These are phyloP conservation scores for Papilio elwesi DNA, from an alignment of 2,888 invertebrate species.

Conservation along the genomic window DNA sequence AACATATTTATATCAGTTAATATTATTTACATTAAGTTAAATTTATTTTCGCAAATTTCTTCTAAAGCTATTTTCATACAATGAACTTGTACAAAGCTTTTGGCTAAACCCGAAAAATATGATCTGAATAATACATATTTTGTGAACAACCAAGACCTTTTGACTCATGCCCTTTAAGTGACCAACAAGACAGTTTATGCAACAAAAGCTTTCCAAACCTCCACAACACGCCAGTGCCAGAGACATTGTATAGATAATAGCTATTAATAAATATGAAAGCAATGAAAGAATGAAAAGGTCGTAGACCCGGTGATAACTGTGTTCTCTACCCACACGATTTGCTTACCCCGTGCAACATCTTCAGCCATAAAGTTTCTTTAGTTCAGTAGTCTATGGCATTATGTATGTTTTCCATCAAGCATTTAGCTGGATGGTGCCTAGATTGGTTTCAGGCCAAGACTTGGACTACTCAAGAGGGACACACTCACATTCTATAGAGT, in stretches of 20 bases:
- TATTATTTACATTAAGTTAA: background rate
- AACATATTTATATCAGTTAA: background rate
- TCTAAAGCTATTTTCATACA: background rate
- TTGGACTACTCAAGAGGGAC: background rate
- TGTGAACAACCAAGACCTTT: background rate
- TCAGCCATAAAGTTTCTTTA: too few relatives aligned
- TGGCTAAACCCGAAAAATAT: too few relatives aligned
- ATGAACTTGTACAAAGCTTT: too few relatives aligned
- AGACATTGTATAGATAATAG: background rate
- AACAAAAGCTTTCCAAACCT: conserved; percentile 16
- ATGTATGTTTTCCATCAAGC: too few relatives aligned
- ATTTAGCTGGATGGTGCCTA: too few relatives aligned
- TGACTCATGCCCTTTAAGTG: conserved; percentile 15
- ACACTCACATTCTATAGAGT: background rate
- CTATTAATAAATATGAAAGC: background rate
- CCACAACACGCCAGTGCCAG: background rate
- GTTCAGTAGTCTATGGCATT: too few relatives aligned
- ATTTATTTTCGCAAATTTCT: too few relatives aligned
- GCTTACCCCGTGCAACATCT: too few relatives aligned
- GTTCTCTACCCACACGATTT: too few relatives aligned
- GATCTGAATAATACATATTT: too few relatives aligned
- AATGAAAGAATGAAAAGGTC: too few relatives aligned
- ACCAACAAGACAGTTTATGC: conserved; percentile 14
- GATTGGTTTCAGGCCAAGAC: too few relatives aligned
- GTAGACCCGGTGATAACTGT: background rate